Evolutionary conservation across 2,888 invertebrate genomes (phyloP), one percentile per base, ranked within the genome.

Genomic region (Dryobota labecula): DNA sequence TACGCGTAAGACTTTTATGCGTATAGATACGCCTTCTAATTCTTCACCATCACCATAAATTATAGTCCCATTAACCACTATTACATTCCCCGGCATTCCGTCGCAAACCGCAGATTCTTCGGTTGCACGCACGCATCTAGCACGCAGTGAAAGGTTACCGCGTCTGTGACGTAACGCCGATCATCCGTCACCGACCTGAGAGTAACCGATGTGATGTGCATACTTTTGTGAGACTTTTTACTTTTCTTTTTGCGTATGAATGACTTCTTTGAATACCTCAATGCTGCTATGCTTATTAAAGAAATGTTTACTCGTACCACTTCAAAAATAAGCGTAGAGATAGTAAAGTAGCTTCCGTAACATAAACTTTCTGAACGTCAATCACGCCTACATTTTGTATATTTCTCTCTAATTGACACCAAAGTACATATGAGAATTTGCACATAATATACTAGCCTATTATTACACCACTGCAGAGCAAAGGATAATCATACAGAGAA

Each of bases 121-220:
- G 27, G 54, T 45, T 72, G 82, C 80, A 78, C 80, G 53, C 45
- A 80, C 80, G 80, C 80, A 80, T 66, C 38, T 49, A 64, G 61
- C 54, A 80, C 80, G 78, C 86, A 88, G 91, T 90, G 90, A 90
- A 90, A 91, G 91, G 91, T 91, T 91, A 89, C 81, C 64, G 82
- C 76, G 80, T 56, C n/a, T 63, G 75, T 89, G 88, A 89, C 87
- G 89, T 86, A 90, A 91, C 79, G 41, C 49, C 76, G 79, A 86
- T 81, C 81, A 81, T 83, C 84, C 73, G 70, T 75, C 80, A 70
- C 67, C 73, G 83, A 82, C 76, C 83, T 62, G 57, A 67, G 67
- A 68, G 76, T 45, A 43, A 24, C 68, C 36, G 57, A 63, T 62
- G 71, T 56, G 70, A 72, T 60, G 73, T 51, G 80, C 68, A 72